phyloP scores from a whole-genome alignment of 2,113 vertebrate genomes.

The Amphiprion percula region DNA sequence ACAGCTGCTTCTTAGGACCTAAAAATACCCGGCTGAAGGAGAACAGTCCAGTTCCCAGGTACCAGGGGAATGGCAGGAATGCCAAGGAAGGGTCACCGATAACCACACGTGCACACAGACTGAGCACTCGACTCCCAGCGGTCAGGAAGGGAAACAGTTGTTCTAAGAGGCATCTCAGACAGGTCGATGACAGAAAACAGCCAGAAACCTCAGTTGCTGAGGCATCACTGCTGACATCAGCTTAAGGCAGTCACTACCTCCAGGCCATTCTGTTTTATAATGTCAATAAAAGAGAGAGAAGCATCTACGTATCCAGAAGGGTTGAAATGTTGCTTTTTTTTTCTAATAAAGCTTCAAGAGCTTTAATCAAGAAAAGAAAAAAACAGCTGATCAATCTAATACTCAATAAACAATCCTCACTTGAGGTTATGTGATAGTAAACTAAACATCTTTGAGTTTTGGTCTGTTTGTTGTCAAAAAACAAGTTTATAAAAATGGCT shows the following conservation, averaged over 20 bases:
- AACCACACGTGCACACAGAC: conserved; percentile 1
- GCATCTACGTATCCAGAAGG: not conserved
- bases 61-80: conserved; percentile 77
- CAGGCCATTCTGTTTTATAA: not conserved
- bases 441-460: too few relatives aligned
- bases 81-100: conserved; percentile 43
- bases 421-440: too few relatives aligned
- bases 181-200: conserved; percentile 11
- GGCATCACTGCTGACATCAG: conserved; percentile 9
- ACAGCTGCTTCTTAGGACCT: conserved; percentile 70
- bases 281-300: not conserved
- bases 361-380: too few relatives aligned
- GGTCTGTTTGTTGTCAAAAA: too few relatives aligned
- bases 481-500: too few relatives aligned
- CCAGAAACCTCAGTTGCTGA: conserved; percentile 5
- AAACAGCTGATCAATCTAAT: too few relatives aligned
- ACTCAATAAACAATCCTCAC: too few relatives aligned
- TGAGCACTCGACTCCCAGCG: not conserved
- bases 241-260: not conserved
- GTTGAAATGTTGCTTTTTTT: too few relatives aligned
- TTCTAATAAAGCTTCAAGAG: too few relatives aligned
- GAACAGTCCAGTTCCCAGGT: conserved; percentile 74
- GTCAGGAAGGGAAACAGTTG: not conserved
- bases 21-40: conserved; percentile 69
- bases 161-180: conserved; percentile 10